Conservation (phyloP, 2,888 invertebrate species). For the Agrotis ipsilon region DNA sequence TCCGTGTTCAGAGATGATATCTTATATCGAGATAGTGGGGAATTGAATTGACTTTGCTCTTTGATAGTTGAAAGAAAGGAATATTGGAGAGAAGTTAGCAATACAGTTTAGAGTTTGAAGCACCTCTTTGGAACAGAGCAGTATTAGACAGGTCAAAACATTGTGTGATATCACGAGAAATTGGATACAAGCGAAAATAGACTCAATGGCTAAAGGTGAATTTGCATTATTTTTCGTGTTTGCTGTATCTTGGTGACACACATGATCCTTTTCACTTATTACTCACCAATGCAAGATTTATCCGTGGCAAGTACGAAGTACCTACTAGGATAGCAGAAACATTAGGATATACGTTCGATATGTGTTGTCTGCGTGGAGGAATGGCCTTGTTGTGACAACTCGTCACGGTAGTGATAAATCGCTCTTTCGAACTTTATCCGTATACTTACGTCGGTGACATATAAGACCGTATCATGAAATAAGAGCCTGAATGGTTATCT, state of each 20-base stretch:
- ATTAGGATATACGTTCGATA: neutral
- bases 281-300: neutral
- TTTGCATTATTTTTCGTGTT: neutral
- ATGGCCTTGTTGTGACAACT: neutral
- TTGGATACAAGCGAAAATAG: neutral
- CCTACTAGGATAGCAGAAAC: conserved; percentile 15
- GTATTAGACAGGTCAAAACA: neutral
- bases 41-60: conserved; percentile 53
- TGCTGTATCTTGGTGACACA: neutral
- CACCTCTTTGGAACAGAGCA: conserved; percentile 22
- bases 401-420: conserved; percentile 11
- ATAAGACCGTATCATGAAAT: too few species aligned
- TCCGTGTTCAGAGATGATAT: conserved; percentile 57
- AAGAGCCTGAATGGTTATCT: too few species aligned
- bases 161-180: neutral
- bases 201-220: neutral
- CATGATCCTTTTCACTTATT: neutral
- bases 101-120: conserved; percentile 27
- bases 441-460: neutral
- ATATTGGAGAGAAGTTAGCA: conserved; percentile 38
- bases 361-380: neutral
- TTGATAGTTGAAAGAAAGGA: conserved; percentile 48
- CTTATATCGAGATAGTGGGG: conserved; percentile 47
- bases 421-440: neutral
- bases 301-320: neutral